Conservation (phyloP, 2,797 vertebrate genomes). For the Trachops cirrhosus region DNA sequence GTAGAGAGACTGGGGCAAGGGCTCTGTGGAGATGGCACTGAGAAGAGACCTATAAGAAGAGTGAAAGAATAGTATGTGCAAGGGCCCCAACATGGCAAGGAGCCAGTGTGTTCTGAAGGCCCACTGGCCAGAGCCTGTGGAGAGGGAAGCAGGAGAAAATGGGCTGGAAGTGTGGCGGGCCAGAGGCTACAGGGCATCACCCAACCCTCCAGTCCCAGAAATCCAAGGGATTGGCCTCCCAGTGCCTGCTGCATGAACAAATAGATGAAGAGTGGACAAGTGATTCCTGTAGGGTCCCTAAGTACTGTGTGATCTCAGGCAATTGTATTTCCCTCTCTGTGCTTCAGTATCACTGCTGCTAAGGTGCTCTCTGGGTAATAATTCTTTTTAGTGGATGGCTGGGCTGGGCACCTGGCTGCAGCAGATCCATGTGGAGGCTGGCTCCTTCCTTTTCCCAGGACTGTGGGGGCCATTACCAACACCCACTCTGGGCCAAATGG, state of each 20-base stretch:
- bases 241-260: not conserved
- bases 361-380: not conserved
- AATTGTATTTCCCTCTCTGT: not conserved
- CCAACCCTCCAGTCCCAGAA: not conserved
- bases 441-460: not conserved
- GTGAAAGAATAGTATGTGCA: not conserved
- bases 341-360: not conserved
- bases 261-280: not conserved
- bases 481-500: not conserved
- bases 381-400: not conserved
- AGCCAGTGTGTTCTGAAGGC: not conserved
- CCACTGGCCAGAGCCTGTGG: no score
- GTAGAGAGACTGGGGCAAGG: not conserved
- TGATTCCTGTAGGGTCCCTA: not conserved
- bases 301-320: not conserved
- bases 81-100: not conserved
- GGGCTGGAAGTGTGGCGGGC: not conserved
- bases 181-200: not conserved
- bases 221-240: not conserved
- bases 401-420: not conserved
- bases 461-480: not conserved
- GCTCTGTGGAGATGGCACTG: not conserved
- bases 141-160: not conserved
- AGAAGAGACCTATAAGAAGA: not conserved
- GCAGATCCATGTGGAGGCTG: not conserved